phyloP scores from a whole-genome alignment of 2,797 vertebrate species.

The Lemur catta region DNA sequence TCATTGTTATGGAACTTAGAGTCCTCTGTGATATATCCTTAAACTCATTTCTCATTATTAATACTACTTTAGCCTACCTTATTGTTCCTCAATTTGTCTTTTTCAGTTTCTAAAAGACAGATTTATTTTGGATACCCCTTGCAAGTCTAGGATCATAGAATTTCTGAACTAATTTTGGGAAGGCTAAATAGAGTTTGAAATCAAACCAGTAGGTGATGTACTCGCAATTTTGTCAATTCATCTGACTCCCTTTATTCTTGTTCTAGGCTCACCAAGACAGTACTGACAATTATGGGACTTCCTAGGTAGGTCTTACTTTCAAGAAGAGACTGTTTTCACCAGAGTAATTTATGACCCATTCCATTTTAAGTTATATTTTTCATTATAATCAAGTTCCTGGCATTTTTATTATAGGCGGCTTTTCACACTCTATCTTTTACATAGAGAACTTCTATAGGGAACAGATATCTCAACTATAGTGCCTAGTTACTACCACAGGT shows the following conservation, averaged over 20 bases:
- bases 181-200: neutral
- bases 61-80: neutral
- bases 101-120: constrained; percentile 11
- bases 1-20: neutral
- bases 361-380: neutral
- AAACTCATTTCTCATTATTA: neutral
- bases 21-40: neutral
- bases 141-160: neutral
- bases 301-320: neutral
- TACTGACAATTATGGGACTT: neutral
- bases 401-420: neutral
- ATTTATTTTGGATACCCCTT: neutral
- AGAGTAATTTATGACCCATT: neutral
- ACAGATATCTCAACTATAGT: neutral
- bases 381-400: neutral
- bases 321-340: neutral
- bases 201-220: neutral
- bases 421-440: neutral
- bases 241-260: neutral
- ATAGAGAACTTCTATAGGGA: neutral
- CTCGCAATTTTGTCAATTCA: neutral
- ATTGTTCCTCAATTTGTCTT: neutral
- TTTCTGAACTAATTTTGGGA: constrained; percentile 8
- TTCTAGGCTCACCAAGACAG: neutral
- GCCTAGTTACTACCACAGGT: neutral